phyloP scores from a whole-genome alignment of 2,113 vertebrate genomes.

The Gracilinanus agilis region DNA sequence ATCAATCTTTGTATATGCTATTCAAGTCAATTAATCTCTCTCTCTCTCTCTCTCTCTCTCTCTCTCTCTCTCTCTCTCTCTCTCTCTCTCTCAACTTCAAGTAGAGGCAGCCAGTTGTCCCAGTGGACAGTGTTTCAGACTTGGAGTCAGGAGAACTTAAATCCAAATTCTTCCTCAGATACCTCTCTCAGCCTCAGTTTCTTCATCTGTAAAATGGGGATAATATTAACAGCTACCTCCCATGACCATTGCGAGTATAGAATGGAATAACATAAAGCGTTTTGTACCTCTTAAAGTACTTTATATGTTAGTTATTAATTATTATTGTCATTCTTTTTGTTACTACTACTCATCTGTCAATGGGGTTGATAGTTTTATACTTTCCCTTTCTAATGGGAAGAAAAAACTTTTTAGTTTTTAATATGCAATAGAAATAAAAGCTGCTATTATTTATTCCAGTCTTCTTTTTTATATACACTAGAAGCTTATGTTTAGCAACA shows the following conservation, averaged over 20 bases:
- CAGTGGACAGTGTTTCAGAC: background rate
- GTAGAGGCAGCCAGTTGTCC: background rate
- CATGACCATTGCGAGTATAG: background rate
- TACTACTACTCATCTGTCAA: background rate
- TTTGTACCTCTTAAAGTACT: background rate
- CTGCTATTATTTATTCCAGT: background rate
- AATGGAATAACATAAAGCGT: background rate
- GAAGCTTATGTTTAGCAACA: background rate
- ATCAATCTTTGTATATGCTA: background rate
- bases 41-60: background rate
- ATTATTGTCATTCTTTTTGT: background rate
- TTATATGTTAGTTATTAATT: background rate
- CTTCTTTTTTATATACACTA: background rate
- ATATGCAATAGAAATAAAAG: background rate
- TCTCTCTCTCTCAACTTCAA: background rate
- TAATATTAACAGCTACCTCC: background rate
- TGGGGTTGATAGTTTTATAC: background rate
- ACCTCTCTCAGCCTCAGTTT: background rate
- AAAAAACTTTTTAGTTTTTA: background rate
- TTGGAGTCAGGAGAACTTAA: background rate
- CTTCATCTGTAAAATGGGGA: background rate
- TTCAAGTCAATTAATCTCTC: background rate
- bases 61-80: background rate
- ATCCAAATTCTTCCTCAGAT: background rate
- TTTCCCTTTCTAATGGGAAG: background rate